Evolutionary conservation across 2,888 invertebrate species (phyloP), one percentile per base, ranked within the genome.

Genomic region (Lepetodrilus schrolli): DNA sequence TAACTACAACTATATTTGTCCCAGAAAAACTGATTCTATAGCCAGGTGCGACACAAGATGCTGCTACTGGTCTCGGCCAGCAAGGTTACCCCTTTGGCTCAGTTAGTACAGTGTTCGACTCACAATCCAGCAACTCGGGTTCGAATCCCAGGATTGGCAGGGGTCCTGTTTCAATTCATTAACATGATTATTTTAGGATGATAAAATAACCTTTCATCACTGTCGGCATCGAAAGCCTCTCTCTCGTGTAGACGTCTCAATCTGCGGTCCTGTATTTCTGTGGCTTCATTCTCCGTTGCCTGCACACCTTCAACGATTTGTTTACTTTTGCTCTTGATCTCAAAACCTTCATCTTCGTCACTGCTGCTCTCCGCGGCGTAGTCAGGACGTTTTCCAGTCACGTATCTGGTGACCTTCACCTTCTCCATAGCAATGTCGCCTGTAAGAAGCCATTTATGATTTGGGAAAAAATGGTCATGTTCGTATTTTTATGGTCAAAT

Each of bases 391-490:
- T 99, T 98, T 76, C 99, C 99, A 34, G 98, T 97, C 76, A 99
- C 97, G 90, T 99, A 99, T 70, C 99, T 93, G 89, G 96, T 97
- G 0, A 99, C 99, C 92, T 99, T 99, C 36, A 99, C 99, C 91
- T 99, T 99, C 93, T 99, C 96, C 99, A 99, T 99, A 86, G 97
- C 96, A 83, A 98, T 92, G 92, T 98, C 97, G 89, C 98, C 97
- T 97, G 75, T 34, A 74, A 74, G 43, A 43, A 43, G 17, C 3
- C 4, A 10, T 17, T 17, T 17, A 43, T 43, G 10, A 3, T 4
- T 43, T 43, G n/a, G 4, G 17, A 43, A 3, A 17, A 13, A 17
- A 17, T 43, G 43, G 4, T 17, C 43, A 43, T 43, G 10, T 43
- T 43, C 17, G 7, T n/a, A n/a, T n/a, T n/a, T n/a, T n/a, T n/a